Evolutionary conservation across 1,140 invertebrate genomes (phyloP), one percentile per base, ranked within the genome.

Genomic region (Pseudachorutes palmiensis): DNA sequence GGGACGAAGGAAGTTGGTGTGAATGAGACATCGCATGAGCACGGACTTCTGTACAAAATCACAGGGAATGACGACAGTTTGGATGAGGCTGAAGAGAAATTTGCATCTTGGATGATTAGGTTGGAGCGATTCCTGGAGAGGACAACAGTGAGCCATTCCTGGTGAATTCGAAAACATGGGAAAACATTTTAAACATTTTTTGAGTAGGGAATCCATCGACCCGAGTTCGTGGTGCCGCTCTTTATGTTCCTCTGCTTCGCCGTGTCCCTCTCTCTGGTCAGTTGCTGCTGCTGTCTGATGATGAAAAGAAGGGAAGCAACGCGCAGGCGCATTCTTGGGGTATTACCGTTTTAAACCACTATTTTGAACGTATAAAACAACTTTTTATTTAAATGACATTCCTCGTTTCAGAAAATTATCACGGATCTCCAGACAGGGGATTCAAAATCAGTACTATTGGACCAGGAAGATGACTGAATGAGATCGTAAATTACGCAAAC

Each of bases 371-470:
- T n/a, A n/a, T n/a, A n/a, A n/a, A n/a, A n/a, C n/a, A n/a, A n/a
- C n/a, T n/a, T n/a, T n/a, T n/a, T n/a, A n/a, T n/a, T n/a, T n/a
- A n/a, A n/a, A n/a, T n/a, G n/a, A n/a, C n/a, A n/a, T n/a, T n/a
- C n/a, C n/a, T n/a, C n/a, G 3, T 41, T 63, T 28, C 41, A 72
- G 71, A 72, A 72, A 72, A 61, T 72, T 19, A 72, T 72, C 30
- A 72, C 71, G 12, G 71, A 72, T 48, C 66, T 72, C 3, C 71
- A 72, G 51, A 69, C 70, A 19, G 70, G 70, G 0, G 70, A 72
- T 45, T 66, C 66, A 0, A 71, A 71, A 45, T 64, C 65, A 1
- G 66, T 71, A 29, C 70, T 71, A 22, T 45, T 71, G 0, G 58
- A 60, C 26, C 62, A 71, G 28, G 70, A 71, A n/a, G 66, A 71